Evolutionary conservation across 2,797 vertebrate genomes (phyloP), one percentile per base, ranked within the genome.

Genomic region (Pipistrellus pygmaeus): DNA sequence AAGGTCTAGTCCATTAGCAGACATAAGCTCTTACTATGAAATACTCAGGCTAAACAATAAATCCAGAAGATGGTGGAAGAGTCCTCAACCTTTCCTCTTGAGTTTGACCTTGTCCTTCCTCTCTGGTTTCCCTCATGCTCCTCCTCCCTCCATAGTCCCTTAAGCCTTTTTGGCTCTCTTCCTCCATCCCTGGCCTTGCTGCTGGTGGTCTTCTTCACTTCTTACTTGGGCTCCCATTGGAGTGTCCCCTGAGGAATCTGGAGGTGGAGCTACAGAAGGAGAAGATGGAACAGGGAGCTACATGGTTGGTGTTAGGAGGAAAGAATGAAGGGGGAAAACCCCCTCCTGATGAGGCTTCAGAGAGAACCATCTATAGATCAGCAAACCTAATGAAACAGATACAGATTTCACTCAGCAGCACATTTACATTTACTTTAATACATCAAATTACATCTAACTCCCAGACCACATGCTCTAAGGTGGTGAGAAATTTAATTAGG

Each of bases 401-500:
- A 44, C 2, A 80, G 78, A 46, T 66, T 71, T 92, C 91, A 71
- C 46, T 81, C 68, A 77, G 10, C 27, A 76, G 75, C 72, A 92
- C 66, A 44, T 76, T 76, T 85, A 92, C 66, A 44, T 76, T 76
- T 85, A 60, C 66, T 93, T 93, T 87, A 91, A 80, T 62, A 93
- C 75, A 80, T 94, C 94, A 88, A 81, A 92, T 95, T 80, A 86
- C 85, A 53, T 91, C 91, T 55, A 73, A 77, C 60, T 90, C 83
- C 55, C 85, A 85, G 69, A 66, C 38, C n/a, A 38, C 64, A 85
- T n/a, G 44, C 62, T 85, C 18, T 66, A 88, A 66, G 35, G 64
- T 72, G 25, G 72, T 72, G 57, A 95, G 85, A 94, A 90, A 93
- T 90, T 86, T 94, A 91, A 96, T 85, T 93, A 91, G 84, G 84